Percentiles rank a stretch among this genome's conserved stretches.
Evolutionary conservation across 2,797 vertebrate genomes (phyloP).

Genomic region (Pipistrellus pipistrellus): DNA sequence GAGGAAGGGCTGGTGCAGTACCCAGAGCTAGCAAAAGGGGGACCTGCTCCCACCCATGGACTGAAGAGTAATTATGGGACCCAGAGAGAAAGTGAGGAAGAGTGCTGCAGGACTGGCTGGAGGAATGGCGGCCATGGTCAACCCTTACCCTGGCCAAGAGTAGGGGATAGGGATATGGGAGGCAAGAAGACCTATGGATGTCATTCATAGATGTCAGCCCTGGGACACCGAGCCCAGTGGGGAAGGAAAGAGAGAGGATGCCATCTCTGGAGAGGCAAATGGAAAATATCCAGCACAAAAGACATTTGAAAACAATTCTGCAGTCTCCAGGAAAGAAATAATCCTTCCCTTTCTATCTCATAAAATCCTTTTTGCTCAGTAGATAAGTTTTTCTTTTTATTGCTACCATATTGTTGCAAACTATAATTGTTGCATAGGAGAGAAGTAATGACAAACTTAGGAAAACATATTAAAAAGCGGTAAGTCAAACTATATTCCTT

Average conservation of each 20-base stretch:
- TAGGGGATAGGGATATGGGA: not conserved
- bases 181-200: not conserved
- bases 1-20: not conserved
- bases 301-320: slow-evolving; percentile 6
- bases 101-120: not conserved
- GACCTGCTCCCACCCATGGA: not conserved
- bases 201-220: not conserved
- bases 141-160: not conserved
- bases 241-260: not conserved
- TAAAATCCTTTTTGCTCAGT: slow-evolving; percentile 2
- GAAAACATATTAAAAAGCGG: not conserved
- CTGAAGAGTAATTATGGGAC: not conserved
- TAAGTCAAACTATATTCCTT: slow-evolving; percentile 11
- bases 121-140: not conserved
- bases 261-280: not conserved
- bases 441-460: not conserved
- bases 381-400: not conserved
- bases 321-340: not conserved
- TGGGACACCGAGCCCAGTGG: not conserved
- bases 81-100: not conserved
- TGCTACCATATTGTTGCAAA: not conserved
- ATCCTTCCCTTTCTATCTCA: slow-evolving; percentile 9
- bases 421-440: not conserved
- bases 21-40: not conserved
- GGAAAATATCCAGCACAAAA: not conserved